These are phyloP conservation scores for Gasteruption jaculator DNA, from an alignment of 2,888 invertebrate species.

Conservation along the genomic window DNA sequence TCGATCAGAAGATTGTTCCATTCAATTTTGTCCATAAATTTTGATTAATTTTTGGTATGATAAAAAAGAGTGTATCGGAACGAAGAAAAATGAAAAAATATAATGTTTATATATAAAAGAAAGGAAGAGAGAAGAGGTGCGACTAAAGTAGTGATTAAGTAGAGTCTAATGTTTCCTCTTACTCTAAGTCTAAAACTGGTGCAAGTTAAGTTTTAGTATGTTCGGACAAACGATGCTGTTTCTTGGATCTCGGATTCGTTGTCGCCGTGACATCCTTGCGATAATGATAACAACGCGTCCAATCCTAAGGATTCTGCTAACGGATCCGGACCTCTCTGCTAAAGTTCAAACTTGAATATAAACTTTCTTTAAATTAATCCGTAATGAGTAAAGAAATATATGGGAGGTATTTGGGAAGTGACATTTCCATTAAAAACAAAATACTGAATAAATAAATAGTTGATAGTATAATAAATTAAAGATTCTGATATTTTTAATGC, in stretches of 20 bases:
- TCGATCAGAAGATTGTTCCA: too few species aligned
- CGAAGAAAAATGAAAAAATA: not conserved
- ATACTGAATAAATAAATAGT: not conserved
- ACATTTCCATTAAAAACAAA: too few species aligned
- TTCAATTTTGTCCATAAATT: too few species aligned
- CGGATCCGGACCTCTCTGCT: conserved; percentile 37
- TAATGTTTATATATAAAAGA: not conserved
- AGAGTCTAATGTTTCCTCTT: too few species aligned
- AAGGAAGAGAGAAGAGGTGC: not conserved
- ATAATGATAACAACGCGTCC: conserved; percentile 48
- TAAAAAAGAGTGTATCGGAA: conserved; percentile 15
- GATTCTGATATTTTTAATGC: conserved; percentile 12
- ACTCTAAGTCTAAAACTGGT: conserved; percentile 1
- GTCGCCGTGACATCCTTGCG: conserved; percentile 45
- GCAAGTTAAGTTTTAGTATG: conserved; percentile 39
- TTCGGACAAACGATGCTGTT: conserved; percentile 39
- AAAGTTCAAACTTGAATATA: too few species aligned
- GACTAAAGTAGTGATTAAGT: too few species aligned
- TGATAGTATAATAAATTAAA: conserved; percentile 7
- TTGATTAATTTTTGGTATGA: too few species aligned
- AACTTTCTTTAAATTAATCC: too few species aligned
- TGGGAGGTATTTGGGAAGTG: too few species aligned
- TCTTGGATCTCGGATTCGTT: conserved; percentile 43
- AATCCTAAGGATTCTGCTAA: conserved; percentile 41
- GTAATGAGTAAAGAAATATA: too few species aligned